Percentiles rank a stretch among this genome's conserved stretches.
Evolutionary conservation across 2,797 vertebrate genomes (phyloP).

Genomic region (Anas capensis): DNA sequence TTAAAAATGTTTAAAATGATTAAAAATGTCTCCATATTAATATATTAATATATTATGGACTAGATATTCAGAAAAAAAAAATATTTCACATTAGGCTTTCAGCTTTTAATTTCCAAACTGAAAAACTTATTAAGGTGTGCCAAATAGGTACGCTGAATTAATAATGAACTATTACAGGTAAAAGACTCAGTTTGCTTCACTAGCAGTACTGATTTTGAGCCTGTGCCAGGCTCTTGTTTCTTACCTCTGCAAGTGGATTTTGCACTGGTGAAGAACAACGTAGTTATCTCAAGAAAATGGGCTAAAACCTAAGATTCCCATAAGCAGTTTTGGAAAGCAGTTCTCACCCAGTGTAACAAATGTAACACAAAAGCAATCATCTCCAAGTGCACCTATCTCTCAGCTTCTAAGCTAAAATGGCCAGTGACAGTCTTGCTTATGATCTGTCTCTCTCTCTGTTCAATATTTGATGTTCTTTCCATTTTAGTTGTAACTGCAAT

Average conservation of each 20-base stretch:
- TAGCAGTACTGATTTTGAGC: not conserved
- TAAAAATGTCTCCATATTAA: not conserved
- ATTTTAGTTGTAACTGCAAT: constrained; percentile 37
- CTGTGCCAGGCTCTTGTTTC: not conserved
- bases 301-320: not conserved
- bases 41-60: not conserved
- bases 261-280: not conserved
- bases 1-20: no score
- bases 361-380: not conserved
- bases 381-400: not conserved
- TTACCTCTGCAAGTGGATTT: not conserved
- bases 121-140: not conserved
- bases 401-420: constrained; percentile 11
- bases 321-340: not conserved
- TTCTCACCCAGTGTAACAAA: not conserved
- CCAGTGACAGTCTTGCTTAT: not conserved
- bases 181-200: not conserved
- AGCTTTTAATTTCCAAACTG: not conserved
- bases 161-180: not conserved
- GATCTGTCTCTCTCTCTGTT: not conserved
- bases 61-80: not conserved
- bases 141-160: not conserved
- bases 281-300: not conserved
- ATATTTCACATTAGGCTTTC: not conserved
- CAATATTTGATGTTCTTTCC: constrained; percentile 72